Evolutionary conservation across 35 echinoderm and acorn worm species (phyloP), one percentile per base, ranked within the genome.

Genomic region (Diadema setosum): DNA sequence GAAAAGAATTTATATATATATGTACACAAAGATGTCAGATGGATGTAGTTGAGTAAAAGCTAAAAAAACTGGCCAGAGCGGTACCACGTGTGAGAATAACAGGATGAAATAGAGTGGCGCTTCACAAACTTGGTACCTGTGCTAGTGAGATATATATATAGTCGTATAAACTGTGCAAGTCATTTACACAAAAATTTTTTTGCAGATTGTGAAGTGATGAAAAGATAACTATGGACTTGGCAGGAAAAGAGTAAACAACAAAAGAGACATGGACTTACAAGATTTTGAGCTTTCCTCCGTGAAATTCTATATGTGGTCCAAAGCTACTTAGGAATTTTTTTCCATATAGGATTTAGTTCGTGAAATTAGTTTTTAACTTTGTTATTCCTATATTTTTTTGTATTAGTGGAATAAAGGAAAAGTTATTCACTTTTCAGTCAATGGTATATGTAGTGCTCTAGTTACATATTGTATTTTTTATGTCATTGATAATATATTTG

Each of bases 381-480:
- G 63, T 67, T 67, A 67, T 67, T 26, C 25, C 30, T 67, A 67
- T 67, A 5, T 33, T 67, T 67, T 65, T 67, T 67, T 67, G 63
- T 67, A 31, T 33, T 67, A 7, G 63, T 9, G 63, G 63, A 67
- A 33, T 67, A 8, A 67, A 18, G 15, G 37, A 67, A 67, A 67
- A 67, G 27, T 34, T 33, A 33, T 33, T 67, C 37, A 34, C 63
- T 67, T 67, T 67, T 34, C 63, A 67, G 18, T 67, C 57, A 60
- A 60, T 67, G 63, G 30, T 26, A 67, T 67, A 67, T 67, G 30
- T 67, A 67, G 63, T 67, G 37, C 21, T 33, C 63, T 67, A 67
- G 63, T 67, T 67, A 67, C 37, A 67, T 67, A 67, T 67, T 67
- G 63, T 67, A 67, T 67, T 67, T 67, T n/a, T 67, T 67, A 67